A percentile compares a stretch with the other conserved stretches of the same genome.
Conservation (phyloP, 2,797 vertebrate genomes). For the Microctenopoma stevenorrisi region DNA sequence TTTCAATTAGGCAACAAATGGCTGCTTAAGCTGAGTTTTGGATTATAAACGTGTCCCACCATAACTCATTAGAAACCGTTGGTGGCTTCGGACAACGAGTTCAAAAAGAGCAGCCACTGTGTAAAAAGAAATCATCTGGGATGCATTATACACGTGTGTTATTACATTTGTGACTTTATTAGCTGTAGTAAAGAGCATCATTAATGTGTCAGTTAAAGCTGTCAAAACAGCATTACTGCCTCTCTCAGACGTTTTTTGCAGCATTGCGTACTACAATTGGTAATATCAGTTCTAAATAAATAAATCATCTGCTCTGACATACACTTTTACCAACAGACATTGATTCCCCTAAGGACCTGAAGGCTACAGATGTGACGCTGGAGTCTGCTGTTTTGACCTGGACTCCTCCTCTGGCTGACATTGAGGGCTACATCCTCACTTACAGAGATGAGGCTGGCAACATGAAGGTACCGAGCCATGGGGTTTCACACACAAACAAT, state of each 20-base stretch:
- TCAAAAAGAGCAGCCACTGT: conserved; percentile 38
- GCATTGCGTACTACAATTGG: conserved; percentile 4
- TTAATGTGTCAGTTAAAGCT: conserved; percentile 43
- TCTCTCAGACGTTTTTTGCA: conserved; percentile 24
- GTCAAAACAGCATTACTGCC: conserved; percentile 5
- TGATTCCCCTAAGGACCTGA: conserved; percentile 87
- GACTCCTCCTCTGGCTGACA: conserved; percentile 85
- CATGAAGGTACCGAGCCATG: conserved; percentile 66
- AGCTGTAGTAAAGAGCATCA: conserved; percentile 43
- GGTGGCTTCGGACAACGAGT: conserved; percentile 9
- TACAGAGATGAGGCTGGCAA: conserved; percentile 82
- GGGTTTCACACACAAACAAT: background rate
- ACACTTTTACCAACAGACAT: conserved; percentile 80
- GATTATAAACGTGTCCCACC: conserved; percentile 57
- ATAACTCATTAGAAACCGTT: conserved; percentile 55
- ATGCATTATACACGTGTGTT: conserved; percentile 48
- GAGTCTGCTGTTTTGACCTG: conserved; percentile 85
- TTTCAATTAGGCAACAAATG: conserved; percentile 70
- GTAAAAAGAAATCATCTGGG: conserved; percentile 50
- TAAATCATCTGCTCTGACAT: conserved; percentile 24
- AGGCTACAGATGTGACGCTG: conserved; percentile 75
- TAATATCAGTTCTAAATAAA: too few relatives aligned
- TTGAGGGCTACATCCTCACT: conserved; percentile 87
- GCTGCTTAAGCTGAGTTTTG: conserved; percentile 19
- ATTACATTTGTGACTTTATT: conserved; percentile 60